Conservation (phyloP, 1,140 invertebrate genomes). For the Drosophila parabipectinata region DNA sequence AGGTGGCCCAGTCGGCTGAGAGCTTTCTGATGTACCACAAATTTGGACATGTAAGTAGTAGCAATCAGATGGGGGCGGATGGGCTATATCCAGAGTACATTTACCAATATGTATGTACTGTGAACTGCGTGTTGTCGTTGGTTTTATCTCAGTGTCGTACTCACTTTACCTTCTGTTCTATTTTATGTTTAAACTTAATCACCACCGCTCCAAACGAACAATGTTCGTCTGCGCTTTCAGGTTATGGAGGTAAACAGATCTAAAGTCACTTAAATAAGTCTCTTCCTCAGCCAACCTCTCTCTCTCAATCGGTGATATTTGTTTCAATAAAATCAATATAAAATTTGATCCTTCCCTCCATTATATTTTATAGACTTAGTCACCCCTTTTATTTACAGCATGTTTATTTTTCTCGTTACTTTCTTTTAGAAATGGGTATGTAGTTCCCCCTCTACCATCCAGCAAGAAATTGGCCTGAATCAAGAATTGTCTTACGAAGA, state of each 20-base stretch:
- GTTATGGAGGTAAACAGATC: constrained; percentile 76
- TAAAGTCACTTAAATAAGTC: constrained; percentile 40
- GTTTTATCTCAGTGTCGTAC: constrained; percentile 60
- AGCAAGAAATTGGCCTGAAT: constrained; percentile 55
- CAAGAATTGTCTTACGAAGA: constrained; percentile 24
- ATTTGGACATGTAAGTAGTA: constrained; percentile 93
- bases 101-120: constrained; percentile 5
- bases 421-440: constrained; percentile 66
- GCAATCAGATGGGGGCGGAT: neutral
- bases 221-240: constrained; percentile 58
- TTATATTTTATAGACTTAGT: constrained; percentile 27
- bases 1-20: constrained; percentile 91
- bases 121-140: constrained; percentile 53
- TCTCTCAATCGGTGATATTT: constrained; percentile 25
- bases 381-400: constrained; percentile 31
- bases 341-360: constrained; percentile 18
- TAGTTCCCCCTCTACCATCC: constrained; percentile 40
- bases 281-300: constrained; percentile 36
- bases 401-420: constrained; percentile 45
- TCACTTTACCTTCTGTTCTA: constrained; percentile 68
- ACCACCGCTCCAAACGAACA: constrained; percentile 37
- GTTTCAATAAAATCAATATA: constrained; percentile 15
- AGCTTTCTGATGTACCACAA: constrained; percentile 95
- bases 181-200: constrained; percentile 68
- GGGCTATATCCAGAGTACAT: neutral